Base-by-base conservation (phyloP, 2,888 invertebrate genomes). In the Erebia aethiops region DNA sequence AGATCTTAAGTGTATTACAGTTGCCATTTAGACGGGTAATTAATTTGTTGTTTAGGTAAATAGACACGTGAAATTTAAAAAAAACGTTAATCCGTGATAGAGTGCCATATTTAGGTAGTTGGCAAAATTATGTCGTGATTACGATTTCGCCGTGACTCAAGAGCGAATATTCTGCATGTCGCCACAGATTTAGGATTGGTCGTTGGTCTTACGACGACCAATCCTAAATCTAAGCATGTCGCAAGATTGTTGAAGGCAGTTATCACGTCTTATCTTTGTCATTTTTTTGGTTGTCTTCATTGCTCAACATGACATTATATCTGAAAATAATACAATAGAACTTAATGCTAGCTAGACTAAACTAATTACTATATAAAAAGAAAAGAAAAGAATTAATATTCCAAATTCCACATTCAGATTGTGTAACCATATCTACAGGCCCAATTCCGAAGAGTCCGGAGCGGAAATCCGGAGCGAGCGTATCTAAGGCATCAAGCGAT, bases 21-120 rank as follows among this genome's bases (percentile, higher is more conserved):
- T 86, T 84, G 85, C 85, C 85, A 85, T 87, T 82, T 82, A 87
- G 84, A 88, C 88, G 87, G 87, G 87, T 78, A 77, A 74, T 74
- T 72, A 71, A 74, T 73, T 76, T 68, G 70, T 75, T 77, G 67
- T 72, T 43, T 77, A 74, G 69, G 72, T 70, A 72, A 66, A 21
- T 71, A 67, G 16, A 64, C 71, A 67, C 56, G 70, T 73, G 71
- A 67, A 70, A 57, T 66, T n/a, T 41, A 60, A 13, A 77, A 76
- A 82, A 35, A 7, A 5, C 35, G 35, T 35, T 35, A 35, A 35
- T 84, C 89, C 89, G 91, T 90, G 91, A 90, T 88, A 82, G 80
- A 84, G 90, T 91, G 91, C 91, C 90, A 91, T 91, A 91, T 18
- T 18, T 67, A 49, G n/a, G 35, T 70, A 65, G 58, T 70, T 66